Conservation (phyloP, 2,888 invertebrate genomes). For the Stramonita haemastoma region DNA sequence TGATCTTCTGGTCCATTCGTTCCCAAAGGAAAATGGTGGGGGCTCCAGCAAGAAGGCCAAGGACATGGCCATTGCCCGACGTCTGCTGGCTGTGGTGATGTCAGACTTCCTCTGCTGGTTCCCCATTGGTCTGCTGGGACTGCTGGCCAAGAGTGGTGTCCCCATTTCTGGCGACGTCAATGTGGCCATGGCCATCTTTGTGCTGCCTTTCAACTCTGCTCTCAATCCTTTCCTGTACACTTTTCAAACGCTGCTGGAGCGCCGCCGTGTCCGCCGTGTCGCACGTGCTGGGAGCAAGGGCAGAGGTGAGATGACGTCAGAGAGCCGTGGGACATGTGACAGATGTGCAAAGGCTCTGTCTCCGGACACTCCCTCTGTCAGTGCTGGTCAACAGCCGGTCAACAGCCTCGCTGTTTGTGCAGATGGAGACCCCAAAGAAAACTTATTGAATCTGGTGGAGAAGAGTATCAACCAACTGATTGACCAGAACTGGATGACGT, state of each 20-base stretch:
- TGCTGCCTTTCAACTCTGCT: slow-evolving; percentile 25
- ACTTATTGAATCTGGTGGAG: background rate
- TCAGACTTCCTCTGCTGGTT: slow-evolving; percentile 28
- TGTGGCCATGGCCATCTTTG: slow-evolving; percentile 29
- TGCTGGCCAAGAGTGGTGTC: background rate
- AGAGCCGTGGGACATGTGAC: background rate
- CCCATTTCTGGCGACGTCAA: slow-evolving; percentile 19
- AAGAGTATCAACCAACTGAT: background rate
- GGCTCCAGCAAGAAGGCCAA: background rate
- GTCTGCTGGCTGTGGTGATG: slow-evolving; percentile 16
- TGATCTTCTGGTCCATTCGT: slow-evolving; percentile 68
- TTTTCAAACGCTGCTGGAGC: background rate
- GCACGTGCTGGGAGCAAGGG: background rate
- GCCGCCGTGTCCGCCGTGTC: background rate
- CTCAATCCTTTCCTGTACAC: slow-evolving; percentile 34
- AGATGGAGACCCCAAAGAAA: background rate
- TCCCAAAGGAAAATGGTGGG: slow-evolving; percentile 21
- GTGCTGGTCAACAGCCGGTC: no score
- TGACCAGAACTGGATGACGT: background rate
- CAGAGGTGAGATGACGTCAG: no score
- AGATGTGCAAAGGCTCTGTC: background rate
- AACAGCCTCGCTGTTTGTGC: background rate
- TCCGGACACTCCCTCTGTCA: background rate
- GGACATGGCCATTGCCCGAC: slow-evolving; percentile 30
- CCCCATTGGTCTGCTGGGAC: slow-evolving; percentile 29